Evolutionary conservation across 1,140 invertebrate species (phyloP), one percentile per base, ranked within the genome.

Genomic region (Zaprionus vittiger): DNA sequence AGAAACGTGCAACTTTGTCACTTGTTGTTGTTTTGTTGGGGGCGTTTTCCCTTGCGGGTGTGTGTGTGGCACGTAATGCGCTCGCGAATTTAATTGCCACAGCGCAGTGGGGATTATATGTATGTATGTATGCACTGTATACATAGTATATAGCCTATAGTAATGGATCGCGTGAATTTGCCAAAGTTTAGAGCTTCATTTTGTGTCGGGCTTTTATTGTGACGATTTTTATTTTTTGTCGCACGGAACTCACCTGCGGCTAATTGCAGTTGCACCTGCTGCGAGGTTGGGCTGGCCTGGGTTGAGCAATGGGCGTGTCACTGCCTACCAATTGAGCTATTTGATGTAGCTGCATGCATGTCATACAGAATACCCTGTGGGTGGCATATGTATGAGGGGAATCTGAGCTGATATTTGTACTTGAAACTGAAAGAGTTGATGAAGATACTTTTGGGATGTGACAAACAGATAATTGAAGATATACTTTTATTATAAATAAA

Each of bases 151-250:
- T 61, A 24, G 34, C 44, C 47, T 62, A 69, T 70, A 26, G 59
- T 74, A 90, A 90, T 70, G 38, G 68, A 63, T 91, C 89, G 86
- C 86, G 85, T 90, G 86, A 90, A 90, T 90, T 90, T 90, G 85
- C 81, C 79, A 90, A 91, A 90, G 85, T 91, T 90, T 90, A 90
- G 85, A 91, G 73, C 84, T 84, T 89, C 73, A 87, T 87, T 86
- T 73, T 77, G 74, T 56, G 75, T 89, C 73, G 81, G 73, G 57
- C 57, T 75, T 26, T 56, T 56, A 22, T 52, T 52, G 47, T 47
- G 52, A 90, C 79, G 81, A 89, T 74, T 60, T 81, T 47, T 37
- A 44, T 26, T n/a, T 52, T 24, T 11, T 24, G 41, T 41, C 15
- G 38, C 12, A 41, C 15, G n/a, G n/a, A 9, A 34, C 31, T 47